Evolutionary conservation across 2,888 invertebrate genomes (phyloP), one percentile per base, ranked within the genome.

Genomic region (Lasioglossum pauxillum): DNA sequence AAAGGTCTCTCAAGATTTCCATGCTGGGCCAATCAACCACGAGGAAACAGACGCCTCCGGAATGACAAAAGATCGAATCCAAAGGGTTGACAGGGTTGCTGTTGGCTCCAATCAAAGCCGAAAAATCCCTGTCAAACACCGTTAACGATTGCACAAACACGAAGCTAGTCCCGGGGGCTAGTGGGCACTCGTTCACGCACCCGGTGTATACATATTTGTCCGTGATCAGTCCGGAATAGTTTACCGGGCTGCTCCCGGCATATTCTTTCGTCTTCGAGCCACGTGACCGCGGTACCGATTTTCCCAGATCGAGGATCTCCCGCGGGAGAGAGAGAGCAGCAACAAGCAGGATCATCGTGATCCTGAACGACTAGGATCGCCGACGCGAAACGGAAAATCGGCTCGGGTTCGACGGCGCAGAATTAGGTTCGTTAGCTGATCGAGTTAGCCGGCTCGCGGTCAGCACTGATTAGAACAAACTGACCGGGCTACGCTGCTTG

Each of bases 391-490:
- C 69, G 23, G 35, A 38, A 84, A 91, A 93, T 93, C 92, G 94
- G 94, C 90, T 94, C 90, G 93, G 90, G 93, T 93, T 92, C 87
- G 90, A 86, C 90, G 89, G 91, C 82, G 91, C 83, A 89, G 91
- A 91, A 92, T 91, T 91, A 86, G 94, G 93, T 94, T 94, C 94
- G 94, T 94, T 95, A 95, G 94, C 91, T 94, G 94, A 95, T 94
- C 92, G 93, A 94, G 94, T 95, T 95, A 95, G 92, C 92, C 91
- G 78, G 84, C 81, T 92, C 92, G 93, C 91, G 95, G 94, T 94
- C 94, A 93, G 93, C 93, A 91, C 94, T 95, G 95, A 95, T 95
- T 95, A 95, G 95, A 95, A 94, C 95, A 95, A 95, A 95, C 95
- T 94, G 93, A 93, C 91, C 93, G 87, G 94, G 93, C 94, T 94